Percentiles rank a stretch among this genome's conserved stretches.
Evolutionary conservation across 2,888 invertebrate genomes (phyloP).

Genomic region (Yponomeuta sedellus): DNA sequence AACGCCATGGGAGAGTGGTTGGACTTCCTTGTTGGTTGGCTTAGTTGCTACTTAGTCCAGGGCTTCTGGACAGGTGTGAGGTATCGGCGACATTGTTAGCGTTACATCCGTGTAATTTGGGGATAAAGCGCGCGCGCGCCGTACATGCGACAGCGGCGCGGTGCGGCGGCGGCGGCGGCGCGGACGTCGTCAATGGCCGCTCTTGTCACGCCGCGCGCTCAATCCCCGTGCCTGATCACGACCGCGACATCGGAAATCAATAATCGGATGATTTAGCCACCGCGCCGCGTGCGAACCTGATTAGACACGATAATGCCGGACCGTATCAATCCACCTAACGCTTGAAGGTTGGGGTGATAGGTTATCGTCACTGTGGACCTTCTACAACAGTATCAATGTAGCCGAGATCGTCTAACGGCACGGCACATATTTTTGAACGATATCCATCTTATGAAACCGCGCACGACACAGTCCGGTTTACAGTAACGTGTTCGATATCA

Average conservation of each 20-base stretch:
- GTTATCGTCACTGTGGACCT: conserved; percentile 57
- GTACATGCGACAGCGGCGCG: conserved; percentile 25
- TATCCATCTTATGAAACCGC: conserved; percentile 56
- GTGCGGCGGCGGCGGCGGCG: conserved; percentile 34
- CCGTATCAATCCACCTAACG: conserved; percentile 50
- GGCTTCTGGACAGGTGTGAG: background rate
- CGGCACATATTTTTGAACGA: conserved; percentile 63
- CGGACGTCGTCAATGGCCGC: conserved; percentile 55
- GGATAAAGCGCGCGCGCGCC: conserved; percentile 44
- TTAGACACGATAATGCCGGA: conserved; percentile 70
- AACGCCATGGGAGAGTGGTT: conserved; percentile 1
- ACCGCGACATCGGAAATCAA: conserved; percentile 76
- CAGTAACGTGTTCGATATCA: conserved; percentile 53
- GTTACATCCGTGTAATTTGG: conserved; percentile 72
- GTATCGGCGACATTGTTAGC: conserved; percentile 59
- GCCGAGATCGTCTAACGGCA: conserved; percentile 51
- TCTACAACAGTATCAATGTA: conserved; percentile 59
- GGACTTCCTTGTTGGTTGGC: background rate
- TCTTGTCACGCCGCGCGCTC: conserved; percentile 66
- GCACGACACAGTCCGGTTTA: conserved; percentile 51
- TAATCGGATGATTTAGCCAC: conserved; percentile 76
- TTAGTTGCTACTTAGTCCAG: background rate
- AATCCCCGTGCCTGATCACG: conserved; percentile 68
- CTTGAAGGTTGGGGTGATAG: conserved; percentile 54
- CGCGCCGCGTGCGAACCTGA: conserved; percentile 75